These are phyloP conservation scores for Creontiades dilutus DNA, from an alignment of 2,888 invertebrate species.

Conservation along the genomic window DNA sequence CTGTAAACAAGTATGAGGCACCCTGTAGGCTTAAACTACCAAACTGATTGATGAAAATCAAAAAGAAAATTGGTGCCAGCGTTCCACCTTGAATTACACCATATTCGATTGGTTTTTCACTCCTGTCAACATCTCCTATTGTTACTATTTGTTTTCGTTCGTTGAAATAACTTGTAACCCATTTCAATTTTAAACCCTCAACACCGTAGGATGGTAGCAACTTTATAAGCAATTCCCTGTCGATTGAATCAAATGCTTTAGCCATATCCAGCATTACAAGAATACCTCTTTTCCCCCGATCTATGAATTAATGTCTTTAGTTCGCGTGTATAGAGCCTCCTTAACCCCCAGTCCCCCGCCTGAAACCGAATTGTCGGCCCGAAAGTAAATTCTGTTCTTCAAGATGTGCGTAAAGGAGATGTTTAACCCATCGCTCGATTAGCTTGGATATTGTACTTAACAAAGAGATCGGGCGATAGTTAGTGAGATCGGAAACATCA, in stretches of 20 bases:
- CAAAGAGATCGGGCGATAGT: not conserved
- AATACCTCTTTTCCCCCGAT: not conserved
- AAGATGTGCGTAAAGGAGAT: not conserved
- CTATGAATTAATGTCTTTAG: not conserved
- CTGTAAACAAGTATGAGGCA: too few relatives aligned
- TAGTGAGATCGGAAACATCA: not conserved
- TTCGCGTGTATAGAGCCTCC: not conserved
- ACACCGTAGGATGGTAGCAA: not conserved
- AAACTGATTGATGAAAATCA: not conserved
- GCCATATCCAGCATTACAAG: not conserved
- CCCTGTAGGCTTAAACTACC: too few relatives aligned
- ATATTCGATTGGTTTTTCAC: not conserved
- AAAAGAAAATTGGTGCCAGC: too few relatives aligned
- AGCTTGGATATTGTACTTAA: not conserved
- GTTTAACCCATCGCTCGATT: not conserved
- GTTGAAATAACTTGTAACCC: not conserved
- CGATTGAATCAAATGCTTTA: not conserved
- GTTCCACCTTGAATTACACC: not conserved
- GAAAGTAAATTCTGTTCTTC: not conserved
- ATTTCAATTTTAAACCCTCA: not conserved
- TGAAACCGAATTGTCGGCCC: not conserved
- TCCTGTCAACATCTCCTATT: not conserved
- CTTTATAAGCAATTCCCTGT: not conserved
- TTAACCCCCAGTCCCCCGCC: not conserved
- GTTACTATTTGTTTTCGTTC: not conserved